Base-by-base conservation (phyloP, 2,888 invertebrate species). In the Morinoia aosen region DNA sequence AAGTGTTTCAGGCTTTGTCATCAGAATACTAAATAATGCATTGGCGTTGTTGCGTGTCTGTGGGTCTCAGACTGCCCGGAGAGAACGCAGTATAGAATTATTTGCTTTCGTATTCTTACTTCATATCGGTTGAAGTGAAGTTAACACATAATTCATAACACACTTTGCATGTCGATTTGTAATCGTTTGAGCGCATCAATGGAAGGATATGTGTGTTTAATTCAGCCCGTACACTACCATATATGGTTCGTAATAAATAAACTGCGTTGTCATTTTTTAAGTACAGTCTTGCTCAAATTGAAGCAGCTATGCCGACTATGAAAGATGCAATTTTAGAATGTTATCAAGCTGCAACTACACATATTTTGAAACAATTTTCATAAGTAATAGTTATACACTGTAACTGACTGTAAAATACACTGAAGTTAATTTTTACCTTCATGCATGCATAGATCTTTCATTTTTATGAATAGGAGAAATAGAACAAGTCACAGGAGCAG, bases 1-100 rank as follows among this genome's bases (percentile, higher is more conserved):
- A 76, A 76, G 76, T 76, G 76, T 76, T 76, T 76, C 76, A 76
- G 76, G 76, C 76, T 33, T 33, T 76, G 76, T 76, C 76, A 76
- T 76, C 76, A 76, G 76, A 76, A 76, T 76, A 76, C 76, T 33
- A 76, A 76, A 33, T 33, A 76, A 76, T 76, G 76, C 76, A 76
- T 33, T 76, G 76, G 76, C 33, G 33, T 10, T 76, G 76, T 76
- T 76, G 76, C 25, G 8, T 10, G 0, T 33, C 19, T 76, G 76
- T 76, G 76, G 25, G 25, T 16, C 76, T 76, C 76, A 33, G 76
- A 76, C 2, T 76, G 16, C 25, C 76, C 25, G 25, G 8, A 33
- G 25, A 76, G 76, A 33, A 16, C 76, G 10, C 19, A 8, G 25
- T 76, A 76, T 19, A 33, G 25, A 76, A 76, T 33, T 76, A 33